A percentile compares a stretch with the other conserved stretches of the same genome.
Conservation (phyloP, 2,888 invertebrate genomes). For the Stenodera caucasica region DNA sequence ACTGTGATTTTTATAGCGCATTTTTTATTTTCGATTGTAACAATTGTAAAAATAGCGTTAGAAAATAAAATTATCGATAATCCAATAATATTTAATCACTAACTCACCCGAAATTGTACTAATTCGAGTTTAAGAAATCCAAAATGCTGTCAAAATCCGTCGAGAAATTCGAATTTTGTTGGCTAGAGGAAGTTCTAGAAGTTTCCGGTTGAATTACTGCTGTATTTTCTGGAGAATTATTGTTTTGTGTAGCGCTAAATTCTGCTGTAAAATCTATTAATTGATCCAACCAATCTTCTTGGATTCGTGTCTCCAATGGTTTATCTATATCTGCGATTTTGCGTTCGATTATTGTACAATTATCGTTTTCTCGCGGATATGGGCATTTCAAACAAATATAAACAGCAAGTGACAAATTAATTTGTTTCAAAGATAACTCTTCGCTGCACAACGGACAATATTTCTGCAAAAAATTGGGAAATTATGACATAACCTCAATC, state of each 20-base stretch:
- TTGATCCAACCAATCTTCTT: constrained; percentile 14
- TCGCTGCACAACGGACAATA: constrained; percentile 35
- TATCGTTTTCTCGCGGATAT: constrained; percentile 33
- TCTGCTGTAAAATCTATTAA: not conserved
- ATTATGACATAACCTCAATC: too few species aligned
- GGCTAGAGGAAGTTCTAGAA: too few species aligned
- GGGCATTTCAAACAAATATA: constrained; percentile 37
- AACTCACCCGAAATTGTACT: not conserved
- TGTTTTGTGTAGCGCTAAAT: too few species aligned
- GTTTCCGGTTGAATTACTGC: too few species aligned
- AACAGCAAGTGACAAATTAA: constrained; percentile 34
- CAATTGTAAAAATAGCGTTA: not conserved
- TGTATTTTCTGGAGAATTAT: not conserved
- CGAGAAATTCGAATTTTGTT: not conserved
- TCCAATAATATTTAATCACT: not conserved
- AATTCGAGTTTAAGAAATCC: not conserved
- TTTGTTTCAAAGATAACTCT: constrained; percentile 33
- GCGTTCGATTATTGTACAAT: constrained; percentile 33
- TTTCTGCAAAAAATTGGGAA: constrained; percentile 11
- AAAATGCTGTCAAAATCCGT: constrained; percentile 7
- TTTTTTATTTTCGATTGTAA: constrained; percentile 14
- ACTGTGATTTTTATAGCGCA: constrained; percentile 33
- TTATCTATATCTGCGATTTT: constrained; percentile 31
- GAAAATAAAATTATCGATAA: not conserved
- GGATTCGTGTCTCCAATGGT: not conserved